Evolutionary conservation across 2,888 invertebrate species (phyloP).

Genomic region (Agrilus mali): DNA sequence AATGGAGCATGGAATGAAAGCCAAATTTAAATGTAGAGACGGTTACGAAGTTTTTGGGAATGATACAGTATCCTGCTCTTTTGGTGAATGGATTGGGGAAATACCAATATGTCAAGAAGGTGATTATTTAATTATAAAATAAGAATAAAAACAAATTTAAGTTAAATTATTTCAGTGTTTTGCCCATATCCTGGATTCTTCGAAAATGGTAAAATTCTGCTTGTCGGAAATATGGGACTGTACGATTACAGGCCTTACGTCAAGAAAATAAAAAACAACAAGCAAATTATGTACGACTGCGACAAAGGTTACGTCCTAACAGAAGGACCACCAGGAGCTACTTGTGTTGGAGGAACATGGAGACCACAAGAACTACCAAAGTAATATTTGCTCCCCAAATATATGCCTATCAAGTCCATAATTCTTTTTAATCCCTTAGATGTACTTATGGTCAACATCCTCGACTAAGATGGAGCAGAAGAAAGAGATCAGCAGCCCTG

Average conservation of each 20-base stretch:
- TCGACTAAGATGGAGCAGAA: slow-evolving; percentile 67
- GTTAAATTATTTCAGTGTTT: slow-evolving; percentile 46
- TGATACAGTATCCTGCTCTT: slow-evolving; percentile 72
- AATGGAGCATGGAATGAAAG: slow-evolving; percentile 93
- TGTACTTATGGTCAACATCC: slow-evolving; percentile 62
- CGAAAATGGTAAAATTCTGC: slow-evolving; percentile 75
- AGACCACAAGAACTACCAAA: slow-evolving; percentile 77
- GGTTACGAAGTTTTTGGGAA: slow-evolving; percentile 71
- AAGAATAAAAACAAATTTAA: not conserved
- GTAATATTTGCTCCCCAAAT: slow-evolving; percentile 30
- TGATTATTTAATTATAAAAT: slow-evolving; percentile 22
- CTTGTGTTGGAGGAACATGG: slow-evolving; percentile 91
- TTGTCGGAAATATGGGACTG: slow-evolving; percentile 91
- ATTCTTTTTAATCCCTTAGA: slow-evolving; percentile 4
- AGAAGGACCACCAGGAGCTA: slow-evolving; percentile 85
- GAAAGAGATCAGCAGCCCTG: slow-evolving; percentile 43
- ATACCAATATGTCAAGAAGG: slow-evolving; percentile 75
- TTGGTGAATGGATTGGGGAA: slow-evolving; percentile 90
- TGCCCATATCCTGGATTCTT: slow-evolving; percentile 89
- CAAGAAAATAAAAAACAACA: slow-evolving; percentile 77
- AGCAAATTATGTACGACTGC: slow-evolving; percentile 93
- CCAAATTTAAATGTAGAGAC: slow-evolving; percentile 85
- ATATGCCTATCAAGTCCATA: not conserved
- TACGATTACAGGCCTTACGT: slow-evolving; percentile 94
- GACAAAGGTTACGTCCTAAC: slow-evolving; percentile 79